A percentile compares a stretch with the other conserved stretches of the same genome.
phyloP scores from a whole-genome alignment of 2,888 invertebrate species.

The Hirtodrosophila cameraria region DNA sequence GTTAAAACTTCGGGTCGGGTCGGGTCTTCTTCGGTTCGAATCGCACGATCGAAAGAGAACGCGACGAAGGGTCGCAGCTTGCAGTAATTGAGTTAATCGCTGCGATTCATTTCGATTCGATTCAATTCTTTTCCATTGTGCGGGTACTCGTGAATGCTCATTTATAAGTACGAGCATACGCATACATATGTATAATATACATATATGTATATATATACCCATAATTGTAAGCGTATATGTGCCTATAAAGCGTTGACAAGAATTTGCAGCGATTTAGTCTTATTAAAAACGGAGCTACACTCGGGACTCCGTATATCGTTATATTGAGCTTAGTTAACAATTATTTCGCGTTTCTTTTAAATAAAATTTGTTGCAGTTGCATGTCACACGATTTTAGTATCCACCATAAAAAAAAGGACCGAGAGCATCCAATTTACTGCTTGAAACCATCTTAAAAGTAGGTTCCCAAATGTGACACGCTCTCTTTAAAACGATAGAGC shows the following conservation, averaged over 20 bases:
- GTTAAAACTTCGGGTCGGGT: slow-evolving; percentile 4
- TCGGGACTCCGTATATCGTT: slow-evolving; percentile 47
- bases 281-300: slow-evolving; percentile 53
- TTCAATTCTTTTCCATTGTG: slow-evolving; percentile 13
- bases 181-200: neutral
- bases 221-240: slow-evolving; percentile 33
- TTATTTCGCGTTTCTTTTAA: neutral
- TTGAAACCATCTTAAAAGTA: slow-evolving; percentile 37
- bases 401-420: neutral
- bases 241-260: slow-evolving; percentile 68
- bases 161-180: slow-evolving; percentile 20
- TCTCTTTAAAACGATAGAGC: neutral
- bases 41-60: neutral
- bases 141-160: slow-evolving; percentile 10
- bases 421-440: slow-evolving; percentile 49
- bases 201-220: neutral
- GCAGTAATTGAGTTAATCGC: slow-evolving; percentile 42
- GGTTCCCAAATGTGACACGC: slow-evolving; percentile 15
- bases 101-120: slow-evolving; percentile 11
- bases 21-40: slow-evolving; percentile 19
- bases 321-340: neutral
- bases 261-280: slow-evolving; percentile 70
- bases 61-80: neutral
- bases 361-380: neutral
- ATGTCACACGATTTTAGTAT: no score